A percentile compares a stretch with the other conserved stretches of the same genome.
Evolutionary conservation across 2,888 invertebrate species (phyloP).

Genomic region (Philaethria dido): DNA sequence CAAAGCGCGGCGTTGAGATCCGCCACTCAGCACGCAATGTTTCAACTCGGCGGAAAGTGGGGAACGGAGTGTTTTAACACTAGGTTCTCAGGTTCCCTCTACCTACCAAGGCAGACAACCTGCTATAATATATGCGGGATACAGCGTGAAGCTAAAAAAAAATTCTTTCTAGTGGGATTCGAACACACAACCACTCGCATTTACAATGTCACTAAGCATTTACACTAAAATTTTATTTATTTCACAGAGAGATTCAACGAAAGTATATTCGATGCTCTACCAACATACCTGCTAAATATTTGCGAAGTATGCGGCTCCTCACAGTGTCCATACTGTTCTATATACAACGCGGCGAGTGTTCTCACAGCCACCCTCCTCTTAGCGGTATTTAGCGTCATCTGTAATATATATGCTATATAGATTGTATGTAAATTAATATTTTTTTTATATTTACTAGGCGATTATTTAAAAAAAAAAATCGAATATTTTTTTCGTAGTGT

Average conservation of each 20-base stretch:
- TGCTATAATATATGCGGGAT: no score
- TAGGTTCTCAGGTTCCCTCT: no score
- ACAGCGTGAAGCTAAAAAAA: no score
- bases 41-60: no score
- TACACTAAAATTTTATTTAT: background rate
- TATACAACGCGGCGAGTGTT: slow-evolving; percentile 88
- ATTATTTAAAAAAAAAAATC: background rate
- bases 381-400: background rate
- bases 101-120: no score
- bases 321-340: slow-evolving; percentile 95
- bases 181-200: no score
- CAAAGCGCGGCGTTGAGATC: no score
- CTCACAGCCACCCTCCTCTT: slow-evolving; percentile 49
- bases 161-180: no score
- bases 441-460: background rate
- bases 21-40: no score
- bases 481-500: background rate
- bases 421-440: background rate
- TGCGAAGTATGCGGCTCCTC: slow-evolving; percentile 98
- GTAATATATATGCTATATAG: slow-evolving; percentile 2
- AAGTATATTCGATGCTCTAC: slow-evolving; percentile 93
- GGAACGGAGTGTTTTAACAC: no score
- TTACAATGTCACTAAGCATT: no score
- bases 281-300: slow-evolving; percentile 93
- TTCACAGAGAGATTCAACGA: slow-evolving; percentile 88